Conservation (phyloP, 2,888 invertebrate genomes). For the Cabera pusaria region DNA sequence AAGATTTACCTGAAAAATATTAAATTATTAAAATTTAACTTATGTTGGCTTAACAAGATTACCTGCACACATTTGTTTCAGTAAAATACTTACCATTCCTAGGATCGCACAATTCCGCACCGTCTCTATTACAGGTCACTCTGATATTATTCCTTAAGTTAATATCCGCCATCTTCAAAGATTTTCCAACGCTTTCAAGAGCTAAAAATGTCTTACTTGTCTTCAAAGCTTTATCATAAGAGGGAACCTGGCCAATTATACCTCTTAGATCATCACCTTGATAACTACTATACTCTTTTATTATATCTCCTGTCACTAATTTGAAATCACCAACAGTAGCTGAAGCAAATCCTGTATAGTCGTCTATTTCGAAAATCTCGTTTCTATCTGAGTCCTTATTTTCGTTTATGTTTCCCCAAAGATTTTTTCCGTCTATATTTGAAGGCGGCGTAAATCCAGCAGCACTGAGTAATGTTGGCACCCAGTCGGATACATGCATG, state of each 20-base stretch:
- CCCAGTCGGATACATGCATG: conserved; percentile 91
- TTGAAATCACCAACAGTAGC: conserved; percentile 59
- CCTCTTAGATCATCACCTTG: conserved; percentile 55
- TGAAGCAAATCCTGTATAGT: conserved; percentile 52
- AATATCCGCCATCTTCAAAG: conserved; percentile 37
- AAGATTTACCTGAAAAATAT: conserved; percentile 33
- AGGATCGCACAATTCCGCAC: conserved; percentile 47
- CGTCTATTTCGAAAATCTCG: conserved; percentile 63
- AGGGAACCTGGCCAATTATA: conserved; percentile 48
- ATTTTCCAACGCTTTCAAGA: conserved; percentile 42
- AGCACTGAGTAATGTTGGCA: conserved; percentile 87
- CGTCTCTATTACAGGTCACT: conserved; percentile 42
- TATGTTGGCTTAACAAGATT: too few species aligned
- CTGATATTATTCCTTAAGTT: conserved; percentile 44
- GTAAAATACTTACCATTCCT: conserved; percentile 52
- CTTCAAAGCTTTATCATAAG: conserved; percentile 48
- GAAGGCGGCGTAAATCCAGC: conserved; percentile 48
- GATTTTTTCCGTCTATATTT: conserved; percentile 61
- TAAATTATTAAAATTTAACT: too few species aligned
- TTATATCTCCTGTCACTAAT: conserved; percentile 53
- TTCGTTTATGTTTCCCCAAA: conserved; percentile 59
- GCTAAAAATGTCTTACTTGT: conserved; percentile 48
- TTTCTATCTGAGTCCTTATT: conserved; percentile 51
- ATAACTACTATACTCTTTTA: conserved; percentile 41
- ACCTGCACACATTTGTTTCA: too few species aligned